A percentile compares a stretch with the other conserved stretches of the same genome.
Conservation (phyloP, 1,140 invertebrate species). For the Daktulosphaira vitifoliae region DNA sequence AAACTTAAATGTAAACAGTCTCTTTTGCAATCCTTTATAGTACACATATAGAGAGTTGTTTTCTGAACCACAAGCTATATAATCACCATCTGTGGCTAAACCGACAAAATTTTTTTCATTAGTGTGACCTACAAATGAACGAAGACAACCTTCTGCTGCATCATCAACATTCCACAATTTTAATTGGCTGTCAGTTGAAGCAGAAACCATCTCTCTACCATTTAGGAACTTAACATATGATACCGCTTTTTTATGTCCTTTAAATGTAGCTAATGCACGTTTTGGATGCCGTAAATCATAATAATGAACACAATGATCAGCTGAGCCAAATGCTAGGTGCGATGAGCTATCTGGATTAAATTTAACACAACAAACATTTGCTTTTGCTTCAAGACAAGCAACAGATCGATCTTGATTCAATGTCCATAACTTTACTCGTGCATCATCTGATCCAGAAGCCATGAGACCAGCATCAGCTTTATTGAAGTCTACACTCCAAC, state of each 20-base stretch:
- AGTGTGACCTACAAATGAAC: slow-evolving; percentile 84
- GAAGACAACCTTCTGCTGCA: slow-evolving; percentile 60
- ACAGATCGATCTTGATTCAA: slow-evolving; percentile 79
- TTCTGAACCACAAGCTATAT: slow-evolving; percentile 91
- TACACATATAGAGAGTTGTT: slow-evolving; percentile 92
- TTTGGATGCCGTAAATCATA: slow-evolving; percentile 85
- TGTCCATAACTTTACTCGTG: slow-evolving; percentile 89
- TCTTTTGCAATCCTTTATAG: slow-evolving; percentile 82
- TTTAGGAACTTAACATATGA: slow-evolving; percentile 94
- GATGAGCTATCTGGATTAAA: slow-evolving; percentile 83
- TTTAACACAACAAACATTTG: slow-evolving; percentile 93
- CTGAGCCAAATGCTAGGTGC: slow-evolving; percentile 87
- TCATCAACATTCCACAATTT: slow-evolving; percentile 84
- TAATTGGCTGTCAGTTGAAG: slow-evolving; percentile 88
- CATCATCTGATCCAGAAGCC: slow-evolving; percentile 90
- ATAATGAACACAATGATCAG: slow-evolving; percentile 95
- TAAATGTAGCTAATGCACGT: slow-evolving; percentile 72
- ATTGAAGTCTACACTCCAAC: slow-evolving; percentile 96
- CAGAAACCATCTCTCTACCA: slow-evolving; percentile 81
- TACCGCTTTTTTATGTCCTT: slow-evolving; percentile 89
- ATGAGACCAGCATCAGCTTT: slow-evolving; percentile 81
- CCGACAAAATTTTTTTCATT: slow-evolving; percentile 98
- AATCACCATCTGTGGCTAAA: slow-evolving; percentile 88
- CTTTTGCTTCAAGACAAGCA: slow-evolving; percentile 77
- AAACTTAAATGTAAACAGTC: slow-evolving; percentile 81